These are phyloP conservation scores for Trypoxylus dichotomus DNA, from an alignment of 1,140 invertebrate species.

Conservation along the genomic window DNA sequence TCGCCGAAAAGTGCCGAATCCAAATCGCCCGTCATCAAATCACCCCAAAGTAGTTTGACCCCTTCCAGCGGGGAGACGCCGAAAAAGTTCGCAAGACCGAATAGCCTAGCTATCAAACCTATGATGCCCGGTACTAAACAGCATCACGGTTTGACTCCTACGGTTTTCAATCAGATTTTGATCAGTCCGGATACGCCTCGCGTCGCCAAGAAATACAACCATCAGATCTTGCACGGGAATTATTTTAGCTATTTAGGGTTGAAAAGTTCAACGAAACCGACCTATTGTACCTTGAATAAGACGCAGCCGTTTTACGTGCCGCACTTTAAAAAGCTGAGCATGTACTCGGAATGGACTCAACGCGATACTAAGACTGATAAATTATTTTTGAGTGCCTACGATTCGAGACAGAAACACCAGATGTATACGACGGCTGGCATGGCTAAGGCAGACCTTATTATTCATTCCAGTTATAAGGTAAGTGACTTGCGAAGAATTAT, in stretches of 20 bases:
- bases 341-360: conserved; percentile 93
- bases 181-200: conserved; percentile 89
- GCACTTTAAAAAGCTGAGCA: conserved; percentile 88
- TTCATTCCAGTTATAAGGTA: conserved; percentile 64
- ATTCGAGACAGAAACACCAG: conserved; percentile 71
- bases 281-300: conserved; percentile 90
- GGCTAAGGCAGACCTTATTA: conserved; percentile 67
- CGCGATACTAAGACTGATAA: conserved; percentile 50
- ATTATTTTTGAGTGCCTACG: conserved; percentile 58
- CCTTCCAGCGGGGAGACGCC: conserved; percentile 34
- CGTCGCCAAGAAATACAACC: conserved; percentile 83
- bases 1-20: conserved; percentile 13
- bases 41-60: background rate
- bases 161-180: conserved; percentile 73
- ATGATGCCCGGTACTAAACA: conserved; percentile 74
- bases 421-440: conserved; percentile 63
- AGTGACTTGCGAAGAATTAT: conserved; percentile 1
- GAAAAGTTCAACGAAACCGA: conserved; percentile 86
- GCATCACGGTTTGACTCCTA: conserved; percentile 75
- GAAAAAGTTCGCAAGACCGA: conserved; percentile 75
- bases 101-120: conserved; percentile 77
- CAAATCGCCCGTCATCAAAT: conserved; percentile 28
- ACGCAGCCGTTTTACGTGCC: conserved; percentile 94
- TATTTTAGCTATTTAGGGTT: conserved; percentile 90
- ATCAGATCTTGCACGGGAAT: conserved; percentile 86